Evolutionary conservation across 2,888 invertebrate genomes (phyloP), one percentile per base, ranked within the genome.

Genomic region (Cosmopolites sordidus): DNA sequence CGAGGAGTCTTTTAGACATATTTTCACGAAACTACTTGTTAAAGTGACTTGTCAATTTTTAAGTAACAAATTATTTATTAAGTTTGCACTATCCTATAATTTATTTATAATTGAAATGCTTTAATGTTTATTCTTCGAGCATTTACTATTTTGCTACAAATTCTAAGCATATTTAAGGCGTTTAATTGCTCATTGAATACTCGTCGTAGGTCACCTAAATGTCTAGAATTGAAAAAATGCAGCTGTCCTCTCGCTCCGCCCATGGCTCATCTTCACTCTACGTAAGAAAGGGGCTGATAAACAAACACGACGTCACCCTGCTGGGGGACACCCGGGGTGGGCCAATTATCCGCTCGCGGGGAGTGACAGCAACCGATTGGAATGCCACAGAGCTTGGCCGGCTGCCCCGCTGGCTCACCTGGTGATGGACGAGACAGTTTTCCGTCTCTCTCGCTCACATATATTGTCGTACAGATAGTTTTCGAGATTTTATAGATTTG

Each of bases 311-410:
- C 68, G 64, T 63, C 63, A 64, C 60, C 60, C 58, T 57, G 60
- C 54, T 60, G 61, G 60, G 67, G 72, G 68, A 71, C 75, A 69
- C 75, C 74, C 65, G 74, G 74, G 76, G 76, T 75, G 75, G 75
- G 74, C 76, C 76, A 76, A 76, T 76, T 76, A 76, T 73, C 71
- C 72, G 73, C 68, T 73, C 73, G 69, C 69, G 72, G 74, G 74
- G 72, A 73, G 71, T 72, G 73, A 72, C 73, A 73, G 72, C 71
- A 71, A 69, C 72, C 69, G 66, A 53, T 53, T 59, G 58, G 58
- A 56, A 59, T 59, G 54, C 56, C 54, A 58, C 65, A 53, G 59
- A 69, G 67, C 66, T 69, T 67, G 71, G 69, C 69, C 66, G 69
- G 66, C 69, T 63, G 68, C 64, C 59, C 22, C 62, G 53, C 50